Evolutionary conservation across 2,113 vertebrate genomes (phyloP), one percentile per base, ranked within the genome.

Genomic region (Pteropus alecto): DNA sequence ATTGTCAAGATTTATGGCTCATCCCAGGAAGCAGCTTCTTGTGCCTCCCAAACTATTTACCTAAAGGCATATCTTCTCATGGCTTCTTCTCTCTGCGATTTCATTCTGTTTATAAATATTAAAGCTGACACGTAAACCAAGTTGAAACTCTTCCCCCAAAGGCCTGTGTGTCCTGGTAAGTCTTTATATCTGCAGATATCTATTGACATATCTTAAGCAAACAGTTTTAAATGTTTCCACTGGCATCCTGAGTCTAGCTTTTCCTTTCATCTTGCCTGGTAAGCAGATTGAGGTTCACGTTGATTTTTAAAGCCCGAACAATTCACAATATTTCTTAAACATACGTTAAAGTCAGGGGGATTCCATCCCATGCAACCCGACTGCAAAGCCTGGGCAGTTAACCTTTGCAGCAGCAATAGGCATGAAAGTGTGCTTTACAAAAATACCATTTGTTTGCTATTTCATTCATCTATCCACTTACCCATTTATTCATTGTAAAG

Each of bases 91-190:
- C 71, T 90, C 58, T 0, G 0, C 0, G 70, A 67, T 89, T 76
- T 78, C 8, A 2, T 84, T 82, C 54, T 85, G 92, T 95, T 96
- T 97, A 91, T 91, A 95, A 97, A 97, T 90, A 63, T 78, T 33
- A 54, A 95, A 88, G 70, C 33, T 26, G 65, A 84, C 71, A 67
- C 58, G 60, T 86, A 96, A 97, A 89, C 94, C 35, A 60, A 1
- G 5, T 38, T 51, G 54, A 94, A 96, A 65, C n/a, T 28, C 41
- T 28, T 90, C 70, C 51, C 33, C 33, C 10, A 6, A 28, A 61
- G 61, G 43, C 65, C 76, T 15, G 5, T 0, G 0, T 51, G 70
- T 68, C 82, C 77, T 6, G 28, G 74, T 41, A 79, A 79, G 94
- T 67, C 76, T 43, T 56, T 35, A 21, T 8, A 10, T 67, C 84